Evolutionary conservation across 2,113 vertebrate genomes (phyloP).

Genomic region (Xiphias gladius): DNA sequence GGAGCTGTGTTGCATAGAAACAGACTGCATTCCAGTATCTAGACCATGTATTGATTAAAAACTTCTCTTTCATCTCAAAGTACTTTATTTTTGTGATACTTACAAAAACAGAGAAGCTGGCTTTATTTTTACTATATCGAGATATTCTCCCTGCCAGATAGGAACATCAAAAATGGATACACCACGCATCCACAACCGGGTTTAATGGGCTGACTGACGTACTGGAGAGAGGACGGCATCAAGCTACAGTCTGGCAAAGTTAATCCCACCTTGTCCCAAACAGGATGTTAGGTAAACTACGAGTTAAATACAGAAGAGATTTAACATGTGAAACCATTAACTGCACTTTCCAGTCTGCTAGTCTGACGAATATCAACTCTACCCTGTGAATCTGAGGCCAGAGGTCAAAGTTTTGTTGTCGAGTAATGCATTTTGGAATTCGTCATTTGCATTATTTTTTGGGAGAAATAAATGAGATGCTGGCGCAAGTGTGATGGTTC

Average conservation of each 20-base stretch:
- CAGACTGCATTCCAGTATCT: constrained; percentile 55
- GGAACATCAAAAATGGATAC: constrained; percentile 7
- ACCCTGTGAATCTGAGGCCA: background rate
- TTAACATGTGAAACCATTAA: background rate
- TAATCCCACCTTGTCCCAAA: background rate
- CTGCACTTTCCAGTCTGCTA: background rate
- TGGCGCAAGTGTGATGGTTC: background rate
- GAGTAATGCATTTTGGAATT: background rate
- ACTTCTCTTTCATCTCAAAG: constrained; percentile 49
- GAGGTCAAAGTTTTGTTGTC: background rate
- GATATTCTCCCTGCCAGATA: background rate
- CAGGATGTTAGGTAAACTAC: background rate
- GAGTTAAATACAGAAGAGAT: constrained; percentile 3
- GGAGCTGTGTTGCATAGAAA: constrained; percentile 74
- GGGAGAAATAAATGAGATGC: background rate
- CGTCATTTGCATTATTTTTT: background rate
- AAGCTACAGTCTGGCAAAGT: background rate
- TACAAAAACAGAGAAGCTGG: constrained; percentile 14
- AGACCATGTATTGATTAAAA: constrained; percentile 64
- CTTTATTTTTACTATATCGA: constrained; percentile 37
- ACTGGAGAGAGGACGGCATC: no score
- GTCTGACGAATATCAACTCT: no score
- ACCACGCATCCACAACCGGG: background rate
- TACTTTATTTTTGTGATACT: constrained; percentile 36
- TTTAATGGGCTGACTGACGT: background rate